phyloP scores from a whole-genome alignment of 1,140 invertebrate species.

The Drosophila lini region DNA sequence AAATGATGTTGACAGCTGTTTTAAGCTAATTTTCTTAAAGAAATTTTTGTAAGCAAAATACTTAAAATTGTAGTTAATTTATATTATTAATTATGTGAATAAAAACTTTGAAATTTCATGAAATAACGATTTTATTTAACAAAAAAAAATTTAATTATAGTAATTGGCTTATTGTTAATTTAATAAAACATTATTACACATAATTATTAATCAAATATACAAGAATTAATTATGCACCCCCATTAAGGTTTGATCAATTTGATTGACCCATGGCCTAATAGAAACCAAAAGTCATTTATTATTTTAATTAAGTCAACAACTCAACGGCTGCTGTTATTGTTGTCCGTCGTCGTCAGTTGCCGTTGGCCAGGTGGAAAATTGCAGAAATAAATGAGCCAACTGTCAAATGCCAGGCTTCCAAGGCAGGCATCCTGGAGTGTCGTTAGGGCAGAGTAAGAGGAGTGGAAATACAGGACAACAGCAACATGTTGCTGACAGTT shows the following conservation, averaged over 20 bases:
- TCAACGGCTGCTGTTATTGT: constrained; percentile 20
- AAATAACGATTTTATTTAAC: not conserved
- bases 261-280: constrained; percentile 16
- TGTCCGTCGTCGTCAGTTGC: constrained; percentile 10
- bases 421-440: constrained; percentile 10
- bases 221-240: constrained; percentile 33
- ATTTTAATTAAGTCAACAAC: constrained; percentile 75
- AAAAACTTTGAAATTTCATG: not conserved
- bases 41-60: too few relatives aligned
- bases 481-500: constrained; percentile 80
- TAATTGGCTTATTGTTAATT: not conserved
- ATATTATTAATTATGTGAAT: too few relatives aligned
- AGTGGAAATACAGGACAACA: constrained; percentile 12
- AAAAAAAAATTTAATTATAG: not conserved
- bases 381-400: constrained; percentile 60
- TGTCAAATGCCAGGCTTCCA: constrained; percentile 61
- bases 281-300: constrained; percentile 74
- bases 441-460: not conserved
- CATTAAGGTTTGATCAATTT: constrained; percentile 24
- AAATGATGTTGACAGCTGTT: not conserved
- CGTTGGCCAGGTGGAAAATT: constrained; percentile 69
- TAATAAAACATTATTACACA: not conserved
- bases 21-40: not conserved
- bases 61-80: too few relatives aligned
- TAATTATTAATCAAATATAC: not conserved